phyloP scores from a whole-genome alignment of 2,888 invertebrate species.

The Deroplatys truncata region DNA sequence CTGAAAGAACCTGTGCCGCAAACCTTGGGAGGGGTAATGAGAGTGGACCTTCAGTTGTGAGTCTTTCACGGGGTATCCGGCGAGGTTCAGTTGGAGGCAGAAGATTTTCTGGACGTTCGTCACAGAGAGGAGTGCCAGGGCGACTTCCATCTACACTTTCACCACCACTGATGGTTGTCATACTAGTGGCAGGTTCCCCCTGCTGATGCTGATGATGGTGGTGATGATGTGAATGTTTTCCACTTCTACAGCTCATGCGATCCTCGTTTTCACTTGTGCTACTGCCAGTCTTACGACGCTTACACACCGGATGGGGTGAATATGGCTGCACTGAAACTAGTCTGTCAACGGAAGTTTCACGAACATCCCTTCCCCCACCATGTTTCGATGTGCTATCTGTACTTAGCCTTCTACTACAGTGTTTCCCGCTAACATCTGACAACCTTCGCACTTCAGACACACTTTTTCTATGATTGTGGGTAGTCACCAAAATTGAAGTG shows the following conservation, averaged over 20 bases:
- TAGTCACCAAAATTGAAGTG: slow-evolving; percentile 20
- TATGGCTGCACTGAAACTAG: slow-evolving; percentile 36
- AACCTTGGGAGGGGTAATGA: slow-evolving; percentile 85
- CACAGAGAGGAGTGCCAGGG: slow-evolving; percentile 80
- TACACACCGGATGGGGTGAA: slow-evolving; percentile 49
- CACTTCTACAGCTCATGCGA: slow-evolving; percentile 25
- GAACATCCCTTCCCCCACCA: slow-evolving; percentile 7
- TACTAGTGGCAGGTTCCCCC: slow-evolving; percentile 41
- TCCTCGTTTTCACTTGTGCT: slow-evolving; percentile 35
- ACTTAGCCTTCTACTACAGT: slow-evolving; percentile 48
- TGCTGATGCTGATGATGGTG: slow-evolving; percentile 44
- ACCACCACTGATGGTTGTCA: slow-evolving; percentile 45
- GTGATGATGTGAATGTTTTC: slow-evolving; percentile 45
- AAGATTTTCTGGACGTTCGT: slow-evolving; percentile 72
- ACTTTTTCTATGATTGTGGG: slow-evolving; percentile 31
- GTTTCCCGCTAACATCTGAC: slow-evolving; percentile 47
- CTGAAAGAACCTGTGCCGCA: slow-evolving; percentile 62
- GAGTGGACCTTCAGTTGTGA: slow-evolving; percentile 64
- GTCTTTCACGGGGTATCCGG: slow-evolving; percentile 59
- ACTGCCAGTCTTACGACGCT: slow-evolving; percentile 51
- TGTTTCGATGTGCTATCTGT: slow-evolving; percentile 43
- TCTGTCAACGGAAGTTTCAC: slow-evolving; percentile 23
- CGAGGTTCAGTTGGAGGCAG: slow-evolving; percentile 74
- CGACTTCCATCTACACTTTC: slow-evolving; percentile 67
- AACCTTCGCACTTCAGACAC: slow-evolving; percentile 49